Evolutionary conservation across 2,113 vertebrate genomes (phyloP).

Genomic region (Burhinus oedicnemus): DNA sequence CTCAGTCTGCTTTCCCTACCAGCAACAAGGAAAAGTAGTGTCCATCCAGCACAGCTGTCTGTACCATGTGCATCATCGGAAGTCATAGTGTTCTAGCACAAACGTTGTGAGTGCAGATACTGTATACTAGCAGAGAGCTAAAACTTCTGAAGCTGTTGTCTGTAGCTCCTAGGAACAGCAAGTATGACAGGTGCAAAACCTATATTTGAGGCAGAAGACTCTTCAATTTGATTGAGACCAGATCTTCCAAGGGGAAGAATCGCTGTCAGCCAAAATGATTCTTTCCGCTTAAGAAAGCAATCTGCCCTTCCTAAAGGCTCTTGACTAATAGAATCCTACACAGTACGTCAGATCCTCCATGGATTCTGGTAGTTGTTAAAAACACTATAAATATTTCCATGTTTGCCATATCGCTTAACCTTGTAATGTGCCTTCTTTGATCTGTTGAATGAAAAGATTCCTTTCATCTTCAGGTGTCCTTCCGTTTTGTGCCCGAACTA

Average conservation of each 20-base stretch:
- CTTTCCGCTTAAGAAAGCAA: constrained; percentile 13
- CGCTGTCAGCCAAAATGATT: constrained; percentile 2
- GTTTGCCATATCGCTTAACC: constrained; percentile 71
- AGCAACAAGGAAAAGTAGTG: not conserved
- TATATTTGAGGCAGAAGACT: constrained; percentile 61
- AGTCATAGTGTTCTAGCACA: constrained; percentile 66
- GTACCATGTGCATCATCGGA: constrained; percentile 25
- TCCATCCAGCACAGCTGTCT: constrained; percentile 54
- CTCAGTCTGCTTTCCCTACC: constrained; percentile 19
- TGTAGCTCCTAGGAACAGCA: constrained; percentile 70
- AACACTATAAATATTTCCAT: constrained; percentile 40
- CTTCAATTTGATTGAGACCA: constrained; percentile 45
- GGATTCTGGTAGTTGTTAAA: constrained; percentile 66
- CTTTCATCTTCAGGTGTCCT: constrained; percentile 94
- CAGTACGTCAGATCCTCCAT: constrained; percentile 56
- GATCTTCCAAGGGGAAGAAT: constrained; percentile 42
- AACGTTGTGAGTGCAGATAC: constrained; percentile 55
- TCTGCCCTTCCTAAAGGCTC: constrained; percentile 51
- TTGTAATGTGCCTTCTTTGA: constrained; percentile 91
- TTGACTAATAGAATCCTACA: constrained; percentile 70
- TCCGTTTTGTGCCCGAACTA: constrained; percentile 93
- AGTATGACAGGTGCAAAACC: constrained; percentile 61
- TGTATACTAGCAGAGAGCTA: constrained; percentile 52
- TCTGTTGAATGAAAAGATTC: constrained; percentile 95
- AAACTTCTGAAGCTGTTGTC: constrained; percentile 50